Conservation (phyloP, 2,797 vertebrate genomes). For the Artibeus jamaicensis region DNA sequence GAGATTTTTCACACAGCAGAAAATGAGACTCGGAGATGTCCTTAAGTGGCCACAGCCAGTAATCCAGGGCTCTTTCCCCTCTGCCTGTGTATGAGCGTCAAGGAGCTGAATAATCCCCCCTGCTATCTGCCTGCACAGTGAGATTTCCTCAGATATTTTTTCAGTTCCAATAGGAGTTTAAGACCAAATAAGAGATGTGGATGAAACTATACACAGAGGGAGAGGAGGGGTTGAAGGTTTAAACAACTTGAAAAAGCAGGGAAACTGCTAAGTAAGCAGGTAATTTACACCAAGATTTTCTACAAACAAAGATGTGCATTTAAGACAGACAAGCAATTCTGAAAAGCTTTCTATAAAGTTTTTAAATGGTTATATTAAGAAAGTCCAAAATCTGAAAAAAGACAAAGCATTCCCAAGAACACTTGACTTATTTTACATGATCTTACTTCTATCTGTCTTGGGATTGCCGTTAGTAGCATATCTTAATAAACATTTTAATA, state of each 20-base stretch:
- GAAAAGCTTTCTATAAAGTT: neutral
- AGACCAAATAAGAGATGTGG: neutral
- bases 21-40: constrained; percentile 33
- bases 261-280: constrained; percentile 13
- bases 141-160: constrained; percentile 28
- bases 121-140: neutral
- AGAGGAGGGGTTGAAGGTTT: neutral
- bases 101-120: neutral
- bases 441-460: neutral
- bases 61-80: constrained; percentile 6
- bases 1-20: constrained; percentile 43
- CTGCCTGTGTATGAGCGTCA: neutral
- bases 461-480: neutral
- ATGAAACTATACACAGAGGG: neutral
- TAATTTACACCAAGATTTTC: constrained; percentile 6
- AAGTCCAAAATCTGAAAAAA: neutral
- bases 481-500: neutral
- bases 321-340: neutral
- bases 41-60: constrained; percentile 26
- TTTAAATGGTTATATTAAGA: constrained; percentile 19
- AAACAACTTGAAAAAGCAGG: neutral
- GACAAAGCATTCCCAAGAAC: neutral
- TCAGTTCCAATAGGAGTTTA: neutral
- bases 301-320: neutral
- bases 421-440: neutral